Evolutionary conservation across 2,888 invertebrate species (phyloP).

Genomic region (Strigamia transsilvanica): DNA sequence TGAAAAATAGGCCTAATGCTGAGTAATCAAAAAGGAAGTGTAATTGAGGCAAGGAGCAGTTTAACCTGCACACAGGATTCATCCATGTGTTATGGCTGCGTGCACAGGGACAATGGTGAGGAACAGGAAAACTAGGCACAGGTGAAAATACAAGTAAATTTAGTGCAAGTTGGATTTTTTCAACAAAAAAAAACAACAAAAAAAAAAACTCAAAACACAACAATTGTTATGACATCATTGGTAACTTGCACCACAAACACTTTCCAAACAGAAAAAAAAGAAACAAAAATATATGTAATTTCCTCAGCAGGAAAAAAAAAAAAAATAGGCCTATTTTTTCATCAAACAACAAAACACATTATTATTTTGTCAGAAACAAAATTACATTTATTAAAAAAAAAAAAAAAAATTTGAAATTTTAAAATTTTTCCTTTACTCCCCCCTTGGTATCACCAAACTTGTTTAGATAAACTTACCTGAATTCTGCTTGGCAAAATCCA

Average conservation of each 20-base stretch:
- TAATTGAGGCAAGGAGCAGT: constrained; percentile 28
- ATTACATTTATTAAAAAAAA: not conserved
- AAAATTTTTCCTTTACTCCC: not conserved
- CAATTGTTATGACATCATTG: not conserved
- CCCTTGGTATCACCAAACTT: not conserved
- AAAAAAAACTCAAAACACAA: not conserved
- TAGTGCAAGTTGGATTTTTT: not conserved
- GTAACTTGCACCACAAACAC: not conserved
- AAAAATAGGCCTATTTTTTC: too few species aligned
- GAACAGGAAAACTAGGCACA: constrained; percentile 9
- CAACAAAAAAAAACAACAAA: not conserved
- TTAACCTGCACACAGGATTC: constrained; percentile 22
- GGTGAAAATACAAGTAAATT: constrained; percentile 14
- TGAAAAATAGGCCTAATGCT: constrained; percentile 27
- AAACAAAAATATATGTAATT: too few species aligned
- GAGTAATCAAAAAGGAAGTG: constrained; percentile 1
- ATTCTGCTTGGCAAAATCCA: constrained; percentile 24
- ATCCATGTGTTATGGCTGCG: constrained; percentile 8
- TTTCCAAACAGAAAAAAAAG: not conserved
- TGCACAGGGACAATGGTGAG: constrained; percentile 35
- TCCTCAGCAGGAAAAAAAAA: too few species aligned
- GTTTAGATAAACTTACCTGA: not conserved
- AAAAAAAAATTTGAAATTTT: not conserved
- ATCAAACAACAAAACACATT: too few species aligned
- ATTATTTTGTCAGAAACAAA: too few species aligned